Conservation (phyloP, 2,113 vertebrate species). For the Puma concolor region DNA sequence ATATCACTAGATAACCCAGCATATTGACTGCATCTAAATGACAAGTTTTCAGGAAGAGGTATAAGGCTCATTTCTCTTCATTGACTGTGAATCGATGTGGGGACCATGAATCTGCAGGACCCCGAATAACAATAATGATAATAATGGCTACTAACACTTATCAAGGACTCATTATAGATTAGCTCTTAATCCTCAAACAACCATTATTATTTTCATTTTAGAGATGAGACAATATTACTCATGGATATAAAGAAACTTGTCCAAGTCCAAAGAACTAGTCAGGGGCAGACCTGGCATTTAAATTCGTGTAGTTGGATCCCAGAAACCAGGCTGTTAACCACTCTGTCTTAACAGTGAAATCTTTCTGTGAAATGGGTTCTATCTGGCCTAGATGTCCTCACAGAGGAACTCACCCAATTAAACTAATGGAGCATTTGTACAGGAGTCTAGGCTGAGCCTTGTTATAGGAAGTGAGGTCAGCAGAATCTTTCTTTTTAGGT, state of each 20-base stretch:
- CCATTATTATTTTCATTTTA: constrained; percentile 26
- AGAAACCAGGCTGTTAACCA: not conserved
- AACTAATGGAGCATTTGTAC: not conserved
- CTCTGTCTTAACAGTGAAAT: not conserved
- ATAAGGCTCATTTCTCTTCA: constrained; percentile 74
- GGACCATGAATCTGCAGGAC: not conserved
- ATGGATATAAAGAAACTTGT: not conserved
- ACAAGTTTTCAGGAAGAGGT: constrained; percentile 64
- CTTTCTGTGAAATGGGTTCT: not conserved
- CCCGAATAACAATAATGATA: constrained; percentile 51
- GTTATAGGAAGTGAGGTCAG: not conserved
- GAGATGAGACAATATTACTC: constrained; percentile 41
- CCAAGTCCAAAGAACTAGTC: constrained; percentile 17
- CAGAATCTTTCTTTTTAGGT: not conserved
- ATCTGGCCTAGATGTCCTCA: not conserved
- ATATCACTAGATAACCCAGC: constrained; percentile 69
- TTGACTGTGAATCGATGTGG: constrained; percentile 58
- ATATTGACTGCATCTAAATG: constrained; percentile 79
- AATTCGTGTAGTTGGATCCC: not conserved
- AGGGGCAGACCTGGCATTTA: not conserved
- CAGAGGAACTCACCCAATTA: not conserved
- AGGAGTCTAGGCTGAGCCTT: not conserved
- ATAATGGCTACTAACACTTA: constrained; percentile 49
- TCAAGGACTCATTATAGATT: constrained; percentile 38
- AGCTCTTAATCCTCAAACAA: constrained; percentile 54